Conservation (phyloP, 2,113 vertebrate genomes). For the Siniperca knerii region DNA sequence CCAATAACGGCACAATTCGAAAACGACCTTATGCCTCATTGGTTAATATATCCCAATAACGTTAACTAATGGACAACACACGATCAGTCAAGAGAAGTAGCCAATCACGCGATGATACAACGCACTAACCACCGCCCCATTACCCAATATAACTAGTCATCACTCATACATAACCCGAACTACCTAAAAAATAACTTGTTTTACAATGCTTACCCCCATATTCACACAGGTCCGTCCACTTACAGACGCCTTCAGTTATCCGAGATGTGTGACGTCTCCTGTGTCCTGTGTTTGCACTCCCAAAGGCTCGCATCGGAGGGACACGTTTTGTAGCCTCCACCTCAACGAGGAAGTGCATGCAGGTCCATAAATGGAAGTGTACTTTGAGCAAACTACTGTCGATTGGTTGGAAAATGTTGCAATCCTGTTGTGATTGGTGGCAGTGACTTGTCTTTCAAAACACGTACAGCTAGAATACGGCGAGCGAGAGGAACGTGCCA, state of each 20-base stretch:
- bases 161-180: conserved; percentile 9
- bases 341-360: conserved; percentile 63
- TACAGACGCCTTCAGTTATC: neutral
- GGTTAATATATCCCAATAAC: neutral
- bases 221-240: neutral
- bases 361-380: conserved; percentile 51
- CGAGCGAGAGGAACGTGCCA: conserved; percentile 52
- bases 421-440: conserved; percentile 69
- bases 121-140: conserved; percentile 5
- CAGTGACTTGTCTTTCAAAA: conserved; percentile 38
- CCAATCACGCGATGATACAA: conserved; percentile 53
- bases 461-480: conserved; percentile 33
- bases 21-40: neutral
- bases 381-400: neutral
- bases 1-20: conserved; percentile 10
- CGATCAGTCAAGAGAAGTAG: conserved; percentile 1
- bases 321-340: conserved; percentile 70
- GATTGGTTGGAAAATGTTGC: conserved; percentile 66
- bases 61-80: conserved; percentile 11
- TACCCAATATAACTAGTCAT: conserved; percentile 42
- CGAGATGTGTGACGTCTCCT: neutral
- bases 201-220: conserved; percentile 70
- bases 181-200: neutral
- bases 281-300: neutral
- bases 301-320: conserved; percentile 33